Base-by-base conservation (phyloP, 2,113 vertebrate genomes). In the Canis aureus region DNA sequence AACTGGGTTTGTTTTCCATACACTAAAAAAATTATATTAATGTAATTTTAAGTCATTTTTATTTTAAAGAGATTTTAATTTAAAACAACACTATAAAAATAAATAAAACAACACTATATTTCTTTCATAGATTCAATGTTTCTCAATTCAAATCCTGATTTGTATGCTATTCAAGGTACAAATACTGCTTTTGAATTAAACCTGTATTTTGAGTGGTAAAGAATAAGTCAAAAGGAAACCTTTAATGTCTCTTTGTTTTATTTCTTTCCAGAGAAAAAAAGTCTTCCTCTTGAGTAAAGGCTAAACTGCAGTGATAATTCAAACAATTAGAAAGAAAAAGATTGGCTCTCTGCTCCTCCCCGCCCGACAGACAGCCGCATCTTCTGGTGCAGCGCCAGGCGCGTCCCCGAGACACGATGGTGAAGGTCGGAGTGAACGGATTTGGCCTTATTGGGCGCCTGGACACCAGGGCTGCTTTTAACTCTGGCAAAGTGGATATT, bases 71-170 rank as follows among this genome's bases (percentile, higher is more conserved):
- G 32, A 87, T 22, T 78, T 53, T 71, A 22, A 96, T 94, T 96
- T 96, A 73, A 95, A 95, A 83, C 23, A 87, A 73, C 86, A 73
- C 27, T 84, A 19, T 89, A 85, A 43, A 43, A 43, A 43, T 96
- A 73, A 95, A 95, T 96, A 73, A 95, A 95, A 83, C 23, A 87
- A 73, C 86, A 73, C 27, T 84, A 19, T 89, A 85, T 94, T 94
- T 95, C 84, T 76, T 38, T 92, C 69, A 80, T n/a, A 71, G 10
- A 13, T 74, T 87, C 59, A 59, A 49, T 51, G 38, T 32, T 92
- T 87, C 92, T 95, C 87, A 80, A 87, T 94, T 93, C 67, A 89
- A 76, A 94, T 32, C 4, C 88, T 74, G 74, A 95, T 97, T 95
- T 90, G 32, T 59, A 53, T 80, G 59, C n/a, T 91, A 12, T 84